A percentile compares a stretch with the other conserved stretches of the same genome.
Conservation (phyloP, 1,140 invertebrate genomes). For the Drosophila ironensis region DNA sequence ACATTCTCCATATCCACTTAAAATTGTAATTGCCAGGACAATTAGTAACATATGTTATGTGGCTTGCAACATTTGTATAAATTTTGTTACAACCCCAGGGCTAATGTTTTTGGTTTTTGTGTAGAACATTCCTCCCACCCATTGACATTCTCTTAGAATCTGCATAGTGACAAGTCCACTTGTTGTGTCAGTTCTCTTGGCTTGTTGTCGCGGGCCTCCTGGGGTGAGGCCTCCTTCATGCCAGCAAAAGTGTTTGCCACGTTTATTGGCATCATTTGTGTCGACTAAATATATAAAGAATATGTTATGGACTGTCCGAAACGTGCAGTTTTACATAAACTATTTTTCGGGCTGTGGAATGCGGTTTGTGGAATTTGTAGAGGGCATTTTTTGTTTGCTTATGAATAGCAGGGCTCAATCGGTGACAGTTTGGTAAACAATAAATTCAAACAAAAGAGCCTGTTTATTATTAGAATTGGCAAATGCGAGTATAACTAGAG, state of each 20-base stretch:
- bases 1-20: no score
- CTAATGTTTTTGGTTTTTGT: not conserved
- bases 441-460: no score
- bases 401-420: no score
- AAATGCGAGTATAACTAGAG: no score
- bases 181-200: slow-evolving; percentile 48
- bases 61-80: no score
- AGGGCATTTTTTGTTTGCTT: not conserved
- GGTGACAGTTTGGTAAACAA: no score
- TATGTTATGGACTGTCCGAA: slow-evolving; percentile 20
- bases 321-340: slow-evolving; percentile 19
- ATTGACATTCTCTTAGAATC: not conserved
- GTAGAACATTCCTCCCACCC: slow-evolving; percentile 21
- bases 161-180: slow-evolving; percentile 53
- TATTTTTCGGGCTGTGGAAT: slow-evolving; percentile 22
- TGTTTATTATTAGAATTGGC: no score
- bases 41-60: no score
- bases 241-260: slow-evolving; percentile 28
- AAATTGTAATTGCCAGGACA: no score
- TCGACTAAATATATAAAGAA: slow-evolving; percentile 32
- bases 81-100: no score
- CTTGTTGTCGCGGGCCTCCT: slow-evolving; percentile 4
- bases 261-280: slow-evolving; percentile 74
- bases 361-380: not conserved
- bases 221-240: slow-evolving; percentile 17